Conservation (phyloP, 2,888 invertebrate genomes). For the Halictus ligatus region DNA sequence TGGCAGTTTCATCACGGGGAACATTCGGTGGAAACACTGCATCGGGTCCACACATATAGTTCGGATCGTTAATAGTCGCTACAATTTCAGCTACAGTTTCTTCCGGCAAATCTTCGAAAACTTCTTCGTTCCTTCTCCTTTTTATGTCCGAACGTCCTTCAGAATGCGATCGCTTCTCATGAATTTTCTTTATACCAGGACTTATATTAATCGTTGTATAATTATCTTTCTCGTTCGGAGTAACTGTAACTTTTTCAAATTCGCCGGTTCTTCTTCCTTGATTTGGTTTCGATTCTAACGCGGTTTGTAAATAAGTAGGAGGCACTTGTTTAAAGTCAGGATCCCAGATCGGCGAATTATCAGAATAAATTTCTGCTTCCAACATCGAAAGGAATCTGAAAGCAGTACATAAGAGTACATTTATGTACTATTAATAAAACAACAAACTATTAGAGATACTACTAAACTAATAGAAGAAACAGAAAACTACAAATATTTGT, state of each 20-base stretch:
- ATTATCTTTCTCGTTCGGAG: slow-evolving; percentile 88
- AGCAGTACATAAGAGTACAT: slow-evolving; percentile 5
- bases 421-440: background rate
- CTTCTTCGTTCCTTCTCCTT: slow-evolving; percentile 84
- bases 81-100: slow-evolving; percentile 93
- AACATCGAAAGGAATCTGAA: slow-evolving; percentile 93
- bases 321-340: slow-evolving; percentile 92
- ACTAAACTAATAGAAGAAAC: background rate
- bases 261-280: slow-evolving; percentile 84
- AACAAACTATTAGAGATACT: background rate
- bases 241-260: slow-evolving; percentile 88
- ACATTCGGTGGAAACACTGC: slow-evolving; percentile 93
- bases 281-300: slow-evolving; percentile 86
- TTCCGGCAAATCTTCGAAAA: slow-evolving; percentile 90
- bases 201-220: slow-evolving; percentile 89
- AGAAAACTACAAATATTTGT: slow-evolving; percentile 16
- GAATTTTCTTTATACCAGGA: slow-evolving; percentile 85
- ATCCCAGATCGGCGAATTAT: slow-evolving; percentile 97
- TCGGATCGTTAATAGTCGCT: slow-evolving; percentile 92
- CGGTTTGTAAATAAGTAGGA: slow-evolving; percentile 88
- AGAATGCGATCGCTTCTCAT: slow-evolving; percentile 75
- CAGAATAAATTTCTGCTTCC: slow-evolving; percentile 94
- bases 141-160: slow-evolving; percentile 79
- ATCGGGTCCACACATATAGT: slow-evolving; percentile 93
- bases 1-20: slow-evolving; percentile 95